phyloP scores from a whole-genome alignment of 2,888 invertebrate species.

The Monochamus alternatus region DNA sequence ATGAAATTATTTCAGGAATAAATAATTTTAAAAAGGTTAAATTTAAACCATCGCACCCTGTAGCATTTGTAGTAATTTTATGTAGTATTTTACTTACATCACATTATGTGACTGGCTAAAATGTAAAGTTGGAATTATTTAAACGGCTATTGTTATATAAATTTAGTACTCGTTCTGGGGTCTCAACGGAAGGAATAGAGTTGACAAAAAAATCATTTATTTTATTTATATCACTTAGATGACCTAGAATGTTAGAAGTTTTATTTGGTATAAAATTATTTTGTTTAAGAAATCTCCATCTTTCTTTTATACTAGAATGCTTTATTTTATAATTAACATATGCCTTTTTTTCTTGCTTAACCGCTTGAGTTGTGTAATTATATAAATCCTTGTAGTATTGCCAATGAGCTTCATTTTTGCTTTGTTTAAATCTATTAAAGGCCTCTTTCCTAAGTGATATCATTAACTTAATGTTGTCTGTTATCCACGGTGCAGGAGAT shows the following conservation, averaged over 20 bases:
- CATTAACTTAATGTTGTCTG: background rate
- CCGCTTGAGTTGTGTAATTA: background rate
- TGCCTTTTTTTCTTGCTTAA: conserved; percentile 2
- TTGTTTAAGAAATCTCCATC: background rate
- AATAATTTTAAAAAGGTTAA: conserved; percentile 19
- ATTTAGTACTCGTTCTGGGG: too few relatives aligned
- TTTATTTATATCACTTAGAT: too few relatives aligned
- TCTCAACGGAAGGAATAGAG: too few relatives aligned
- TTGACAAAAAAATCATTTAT: too few relatives aligned
- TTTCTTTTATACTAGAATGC: background rate
- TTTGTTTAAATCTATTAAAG: background rate
- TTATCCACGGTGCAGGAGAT: conserved; percentile 15
- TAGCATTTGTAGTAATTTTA: conserved; percentile 13
- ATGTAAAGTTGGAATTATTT: too few relatives aligned
- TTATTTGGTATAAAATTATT: too few relatives aligned
- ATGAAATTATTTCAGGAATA: conserved; percentile 13
- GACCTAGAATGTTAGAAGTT: too few relatives aligned
- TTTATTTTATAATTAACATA: conserved; percentile 3
- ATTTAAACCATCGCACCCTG: conserved; percentile 22
- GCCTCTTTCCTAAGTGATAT: background rate
- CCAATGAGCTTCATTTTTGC: background rate
- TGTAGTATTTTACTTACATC: background rate
- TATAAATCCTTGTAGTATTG: background rate
- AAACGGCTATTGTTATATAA: too few relatives aligned
- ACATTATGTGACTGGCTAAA: background rate